Conservation (phyloP, 2,888 invertebrate genomes). For the Napeogenes inachia region DNA sequence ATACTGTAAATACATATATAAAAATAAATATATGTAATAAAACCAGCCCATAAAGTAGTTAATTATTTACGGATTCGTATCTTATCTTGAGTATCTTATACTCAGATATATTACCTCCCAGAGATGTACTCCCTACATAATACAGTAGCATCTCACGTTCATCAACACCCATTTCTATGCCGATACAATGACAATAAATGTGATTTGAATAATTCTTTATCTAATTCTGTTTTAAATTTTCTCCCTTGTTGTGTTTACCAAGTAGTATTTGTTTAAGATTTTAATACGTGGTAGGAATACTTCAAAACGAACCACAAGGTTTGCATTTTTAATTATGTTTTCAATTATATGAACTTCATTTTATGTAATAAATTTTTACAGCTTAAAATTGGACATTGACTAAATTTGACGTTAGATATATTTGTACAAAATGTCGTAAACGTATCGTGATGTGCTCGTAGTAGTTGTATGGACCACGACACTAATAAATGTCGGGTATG, state of each 20-base stretch:
- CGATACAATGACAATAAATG: constrained; percentile 47
- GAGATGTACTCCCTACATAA: constrained; percentile 42
- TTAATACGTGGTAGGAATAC: constrained; percentile 11
- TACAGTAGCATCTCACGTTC: constrained; percentile 59
- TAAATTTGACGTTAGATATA: no score
- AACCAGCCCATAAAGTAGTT: no score
- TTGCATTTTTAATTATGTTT: not conserved
- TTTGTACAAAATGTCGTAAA: no score
- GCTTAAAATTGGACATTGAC: no score
- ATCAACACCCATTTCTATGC: constrained; percentile 65
- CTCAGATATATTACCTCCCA: constrained; percentile 37
- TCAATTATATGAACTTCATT: not conserved
- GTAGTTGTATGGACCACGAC: no score
- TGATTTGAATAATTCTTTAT: constrained; percentile 54
- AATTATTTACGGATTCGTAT: no score
- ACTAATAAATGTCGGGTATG: no score
- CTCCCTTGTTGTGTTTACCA: constrained; percentile 32
- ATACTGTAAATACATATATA: no score
- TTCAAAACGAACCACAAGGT: constrained; percentile 7
- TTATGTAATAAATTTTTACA: no score
- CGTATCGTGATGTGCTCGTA: no score
- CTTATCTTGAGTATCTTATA: no score
- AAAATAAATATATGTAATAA: no score
- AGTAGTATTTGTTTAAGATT: constrained; percentile 11
- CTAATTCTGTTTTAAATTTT: constrained; percentile 44